Evolutionary conservation across 2,797 vertebrate species (phyloP).

Genomic region (Chiroxiphia lanceolata): DNA sequence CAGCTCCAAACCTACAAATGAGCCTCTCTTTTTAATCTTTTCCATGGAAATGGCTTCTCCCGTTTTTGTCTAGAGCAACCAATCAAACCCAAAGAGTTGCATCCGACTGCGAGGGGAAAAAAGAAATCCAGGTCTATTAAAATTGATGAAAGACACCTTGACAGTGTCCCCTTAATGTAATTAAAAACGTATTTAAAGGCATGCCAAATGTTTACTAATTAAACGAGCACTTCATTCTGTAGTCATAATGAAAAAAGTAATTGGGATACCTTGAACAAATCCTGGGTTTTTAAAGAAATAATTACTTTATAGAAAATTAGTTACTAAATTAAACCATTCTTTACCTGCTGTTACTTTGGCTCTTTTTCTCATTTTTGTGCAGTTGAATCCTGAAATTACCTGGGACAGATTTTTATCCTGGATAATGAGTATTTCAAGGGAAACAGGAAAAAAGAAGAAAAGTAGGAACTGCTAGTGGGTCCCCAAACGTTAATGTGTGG

Average conservation of each 20-base stretch:
- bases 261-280: slow-evolving; percentile 24
- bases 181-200: slow-evolving; percentile 65
- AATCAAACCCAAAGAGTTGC: not conserved
- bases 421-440: not conserved
- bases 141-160: slow-evolving; percentile 61
- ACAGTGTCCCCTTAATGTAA: slow-evolving; percentile 56
- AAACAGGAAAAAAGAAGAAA: not conserved
- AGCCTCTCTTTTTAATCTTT: not conserved
- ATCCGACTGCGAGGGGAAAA: not conserved
- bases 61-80: slow-evolving; percentile 10
- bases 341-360: not conserved
- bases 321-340: slow-evolving; percentile 40
- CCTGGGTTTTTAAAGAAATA: slow-evolving; percentile 49
- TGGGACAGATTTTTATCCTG: not conserved
- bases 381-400: not conserved
- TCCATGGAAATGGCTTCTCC: not conserved
- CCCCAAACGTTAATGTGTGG: not conserved
- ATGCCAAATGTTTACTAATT: slow-evolving; percentile 69
- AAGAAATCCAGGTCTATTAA: not conserved
- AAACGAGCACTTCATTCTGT: slow-evolving; percentile 18
- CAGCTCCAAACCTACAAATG: not conserved
- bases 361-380: not conserved
- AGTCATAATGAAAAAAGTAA: slow-evolving; percentile 36
- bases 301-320: slow-evolving; percentile 48
- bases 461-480: not conserved